phyloP scores from a whole-genome alignment of 2,797 vertebrate genomes.

The Hydrolagus colliei region DNA sequence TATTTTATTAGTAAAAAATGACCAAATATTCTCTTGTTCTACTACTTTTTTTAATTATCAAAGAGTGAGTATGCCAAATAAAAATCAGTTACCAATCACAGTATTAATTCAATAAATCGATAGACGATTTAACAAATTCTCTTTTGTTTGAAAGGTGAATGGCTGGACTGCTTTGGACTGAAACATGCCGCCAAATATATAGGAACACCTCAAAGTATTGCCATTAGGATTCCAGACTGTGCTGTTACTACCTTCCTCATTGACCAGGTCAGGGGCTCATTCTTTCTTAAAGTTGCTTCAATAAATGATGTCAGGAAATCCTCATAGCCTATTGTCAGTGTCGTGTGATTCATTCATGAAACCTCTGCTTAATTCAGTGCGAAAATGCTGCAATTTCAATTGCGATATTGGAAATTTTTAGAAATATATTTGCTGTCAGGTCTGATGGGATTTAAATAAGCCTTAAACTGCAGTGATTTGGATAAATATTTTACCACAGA shows the following conservation, averaged over 20 bases:
- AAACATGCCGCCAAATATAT: conserved; percentile 74
- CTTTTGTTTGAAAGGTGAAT: conserved; percentile 57
- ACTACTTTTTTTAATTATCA: no score
- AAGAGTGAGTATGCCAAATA: no score
- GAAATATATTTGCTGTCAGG: no score
- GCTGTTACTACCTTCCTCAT: conserved; percentile 77
- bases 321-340: neutral
- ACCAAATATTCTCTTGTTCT: no score
- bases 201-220: conserved; percentile 74
- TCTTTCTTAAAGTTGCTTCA: neutral
- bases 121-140: conserved; percentile 3
- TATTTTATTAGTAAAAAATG: no score
- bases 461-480: no score
- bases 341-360: neutral
- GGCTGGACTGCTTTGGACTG: conserved; percentile 76
- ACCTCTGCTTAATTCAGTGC: neutral
- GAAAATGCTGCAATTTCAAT: neutral
- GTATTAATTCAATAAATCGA: no score
- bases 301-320: neutral
- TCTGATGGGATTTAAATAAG: no score
- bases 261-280: conserved; percentile 55
- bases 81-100: no score
- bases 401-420: no score
- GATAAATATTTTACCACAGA: no score
- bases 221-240: conserved; percentile 78